Base-by-base conservation (phyloP, 2,888 invertebrate genomes). In the Drosophila ochracea region DNA sequence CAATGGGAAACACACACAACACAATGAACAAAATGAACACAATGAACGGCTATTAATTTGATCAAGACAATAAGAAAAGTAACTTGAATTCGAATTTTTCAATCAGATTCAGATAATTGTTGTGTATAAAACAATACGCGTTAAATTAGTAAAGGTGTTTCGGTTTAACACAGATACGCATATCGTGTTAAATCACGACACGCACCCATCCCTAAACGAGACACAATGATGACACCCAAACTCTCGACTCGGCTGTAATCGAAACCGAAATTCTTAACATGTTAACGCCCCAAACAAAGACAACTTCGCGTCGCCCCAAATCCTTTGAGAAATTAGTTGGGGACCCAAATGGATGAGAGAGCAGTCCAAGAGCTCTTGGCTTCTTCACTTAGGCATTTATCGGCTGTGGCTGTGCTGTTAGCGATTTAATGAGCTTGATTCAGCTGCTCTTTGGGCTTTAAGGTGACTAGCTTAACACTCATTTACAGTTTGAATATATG, bases 301-400 rank as follows among this genome's bases (percentile, higher is more conserved):
- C 63, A 64, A 73, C 65, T 65, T 71, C 89, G 77, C 77, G 71
- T 65, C 47, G 49, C 57, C 60, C 58, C 35, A 84, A 87, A 87
- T 87, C 87, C 87, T 84, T 90, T 90, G 80, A 89, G 87, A 90
- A 87, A 87, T 87, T 90, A 76, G 69, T 55, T 73, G 37, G 50
- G 59, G 31, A 69, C 49, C 73, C 49, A 68, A 67, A 21, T 25
- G 37, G 35, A 35, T 57, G 30, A 58, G 25, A 47, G 25, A 16
- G 16, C 25, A 47, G 47, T 47, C 47, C 47, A 47, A 57, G 52
- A 10, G 66, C 67, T 43, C 50, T 68, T 60, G 50, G 63, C 67
- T 68, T 73, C 54, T 63, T 57, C 64, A 63, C 62, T 74, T 67
- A 47, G 28, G 33, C 75, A 76, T 79, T 79, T 76, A 63, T 49